Percentiles rank a stretch among this genome's conserved stretches.
Evolutionary conservation across 1,140 invertebrate genomes (phyloP).

Genomic region (Pteromalus puparum): DNA sequence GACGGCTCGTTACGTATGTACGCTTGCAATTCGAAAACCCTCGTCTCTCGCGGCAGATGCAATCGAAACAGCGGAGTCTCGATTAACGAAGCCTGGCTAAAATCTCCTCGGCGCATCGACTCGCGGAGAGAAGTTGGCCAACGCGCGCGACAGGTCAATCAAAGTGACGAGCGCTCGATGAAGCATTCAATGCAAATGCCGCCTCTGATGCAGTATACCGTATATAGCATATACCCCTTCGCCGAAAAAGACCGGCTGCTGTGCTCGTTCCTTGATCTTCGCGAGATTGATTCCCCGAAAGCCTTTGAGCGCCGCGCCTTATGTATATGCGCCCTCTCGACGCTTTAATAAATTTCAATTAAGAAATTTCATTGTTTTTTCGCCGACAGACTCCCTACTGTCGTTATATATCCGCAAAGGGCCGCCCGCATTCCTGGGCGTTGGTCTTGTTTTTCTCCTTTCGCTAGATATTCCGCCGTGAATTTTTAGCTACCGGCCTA

Average conservation of each 20-base stretch:
- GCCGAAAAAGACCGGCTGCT: constrained; percentile 21
- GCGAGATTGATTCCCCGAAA: constrained; percentile 48
- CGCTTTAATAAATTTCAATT: constrained; percentile 54
- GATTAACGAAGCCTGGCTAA: background rate
- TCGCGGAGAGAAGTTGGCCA: constrained; percentile 26
- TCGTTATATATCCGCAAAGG: no score
- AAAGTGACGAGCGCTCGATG: constrained; percentile 50
- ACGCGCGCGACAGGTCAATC: constrained; percentile 49
- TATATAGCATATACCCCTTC: background rate
- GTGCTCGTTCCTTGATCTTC: background rate
- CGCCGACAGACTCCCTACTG: background rate
- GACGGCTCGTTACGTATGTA: background rate
- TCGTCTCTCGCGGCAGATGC: background rate
- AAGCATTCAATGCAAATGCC: constrained; percentile 54
- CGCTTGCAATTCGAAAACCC: background rate
- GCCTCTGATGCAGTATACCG: background rate
- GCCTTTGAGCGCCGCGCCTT: constrained; percentile 24
- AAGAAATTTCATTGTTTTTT: constrained; percentile 52
- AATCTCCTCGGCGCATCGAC: background rate
- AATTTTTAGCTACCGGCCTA: constrained; percentile 1
- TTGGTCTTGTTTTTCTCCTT: background rate
- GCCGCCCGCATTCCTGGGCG: constrained; percentile 8
- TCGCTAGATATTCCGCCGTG: background rate
- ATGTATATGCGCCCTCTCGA: constrained; percentile 15
- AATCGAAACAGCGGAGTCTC: background rate